Percentiles rank a stretch among this genome's conserved stretches.
phyloP scores from a whole-genome alignment of 2,113 vertebrate species.

The western clawed frog (Xenopus tropicalis) region UCB_Xtro_10.0 CM004446.2:23792501-23793000 shows the following conservation, averaged over 20 bases:
- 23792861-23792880: constrained; percentile 35
- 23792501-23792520: neutral
- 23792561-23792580: constrained; percentile 8
- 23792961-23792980: too few relatives aligned
- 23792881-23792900: constrained; percentile 31
- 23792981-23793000: too few relatives aligned
- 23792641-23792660: constrained; percentile 19
- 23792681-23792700: constrained; percentile 9
- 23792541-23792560: constrained; percentile 1
- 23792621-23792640: constrained; percentile 18
- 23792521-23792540: constrained; percentile 1
- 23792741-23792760: constrained; percentile 39
- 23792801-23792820: constrained; percentile 32
- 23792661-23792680: neutral
- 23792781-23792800: constrained; percentile 8
- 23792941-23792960: neutral
- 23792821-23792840: constrained; percentile 23
- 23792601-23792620: constrained; percentile 31
- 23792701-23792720: constrained; percentile 9
- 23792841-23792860: constrained; percentile 23
- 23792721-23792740: constrained; percentile 15
- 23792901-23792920: neutral
- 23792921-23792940: constrained; percentile 24
- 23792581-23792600: constrained; percentile 27
- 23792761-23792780: constrained; percentile 26